Evolutionary conservation across 64 coral and sea anemone genomes (phyloP).

Genomic region (Hydrozoanthus tunicans): DNA sequence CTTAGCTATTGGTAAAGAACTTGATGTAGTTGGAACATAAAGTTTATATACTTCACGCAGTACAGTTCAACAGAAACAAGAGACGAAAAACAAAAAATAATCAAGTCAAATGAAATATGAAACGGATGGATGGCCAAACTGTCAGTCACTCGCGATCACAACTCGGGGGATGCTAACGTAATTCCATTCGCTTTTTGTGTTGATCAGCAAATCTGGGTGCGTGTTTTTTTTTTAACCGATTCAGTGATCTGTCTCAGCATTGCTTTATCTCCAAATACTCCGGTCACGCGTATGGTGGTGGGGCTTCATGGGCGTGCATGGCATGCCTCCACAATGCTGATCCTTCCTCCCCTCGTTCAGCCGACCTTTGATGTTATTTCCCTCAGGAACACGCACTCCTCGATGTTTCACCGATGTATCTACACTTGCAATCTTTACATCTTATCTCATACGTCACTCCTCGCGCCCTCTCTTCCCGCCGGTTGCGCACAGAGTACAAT

Average conservation of each 20-base stretch:
- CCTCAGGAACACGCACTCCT: constrained; percentile 23
- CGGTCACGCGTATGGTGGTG: no score
- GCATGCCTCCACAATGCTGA: no score
- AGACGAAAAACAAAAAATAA: not conserved
- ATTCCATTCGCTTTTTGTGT: not conserved
- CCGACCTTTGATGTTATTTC: not conserved
- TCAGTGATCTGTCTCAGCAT: not conserved
- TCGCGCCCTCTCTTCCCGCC: not conserved
- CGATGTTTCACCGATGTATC: not conserved
- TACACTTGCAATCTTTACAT: not conserved
- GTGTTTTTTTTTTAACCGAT: not conserved
- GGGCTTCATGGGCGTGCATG: no score
- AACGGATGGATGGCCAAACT: not conserved
- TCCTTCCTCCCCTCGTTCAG: no score
- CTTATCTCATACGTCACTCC: constrained; percentile 35
- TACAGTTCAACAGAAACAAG: not conserved
- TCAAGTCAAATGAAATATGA: not conserved
- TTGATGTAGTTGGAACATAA: no score
- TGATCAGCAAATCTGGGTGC: not conserved
- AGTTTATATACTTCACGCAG: not conserved
- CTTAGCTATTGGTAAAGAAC: no score
- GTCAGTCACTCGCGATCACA: not conserved
- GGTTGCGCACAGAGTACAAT: no score
- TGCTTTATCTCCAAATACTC: no score
- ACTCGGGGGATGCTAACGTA: not conserved